Base-by-base conservation (phyloP, 2,113 vertebrate species). In the Anguilla rostrata region DNA sequence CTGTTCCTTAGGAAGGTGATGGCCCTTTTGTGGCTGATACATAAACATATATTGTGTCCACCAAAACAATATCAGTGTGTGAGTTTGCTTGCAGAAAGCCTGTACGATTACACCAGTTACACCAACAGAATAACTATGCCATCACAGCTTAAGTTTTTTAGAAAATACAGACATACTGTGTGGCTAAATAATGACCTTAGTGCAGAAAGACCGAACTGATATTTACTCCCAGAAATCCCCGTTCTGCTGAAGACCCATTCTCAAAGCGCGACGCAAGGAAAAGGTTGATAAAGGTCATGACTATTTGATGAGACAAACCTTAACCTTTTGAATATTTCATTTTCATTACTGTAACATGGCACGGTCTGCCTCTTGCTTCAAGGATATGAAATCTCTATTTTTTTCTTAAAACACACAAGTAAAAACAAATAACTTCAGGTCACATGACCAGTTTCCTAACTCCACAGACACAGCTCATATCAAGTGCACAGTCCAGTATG, bases 261-360 rank as follows among this genome's bases (percentile, higher is more conserved):
- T 75, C 12, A 12, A 34, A 75, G 71, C 5, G 11, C 9, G 9
- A 75, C 80, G 34, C 12, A 39, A 60, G 34, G 5, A 5, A 85
- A 20, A 43, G 60, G 39, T 56, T 83, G 46, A 49, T 78, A 87
- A 78, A 78, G 53, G 46, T 43, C 46, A 56, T 84, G 81, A 49
- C 80, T 84, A 29, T 46, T 85, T 39, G 40, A 82, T 87, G 83
- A 57, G 85, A 39, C 39, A 6, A 79, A 14, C 66, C 22, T 53
- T 86, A 63, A 83, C 18, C 78, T 84, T 87, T 81, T 86, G 39
- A 84, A 89, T 89, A 89, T 89, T 84, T 89, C 5, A 88, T 82
- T 88, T 84, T 15, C 82, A 84, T 66, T 40, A 83, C 82, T 5
- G 43, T 63, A 86, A 66, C 85, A 86, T 16, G 46, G 60, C 20